Base-by-base conservation (phyloP, 2,888 invertebrate genomes). In the Venustoraphidia nigricollis region DNA sequence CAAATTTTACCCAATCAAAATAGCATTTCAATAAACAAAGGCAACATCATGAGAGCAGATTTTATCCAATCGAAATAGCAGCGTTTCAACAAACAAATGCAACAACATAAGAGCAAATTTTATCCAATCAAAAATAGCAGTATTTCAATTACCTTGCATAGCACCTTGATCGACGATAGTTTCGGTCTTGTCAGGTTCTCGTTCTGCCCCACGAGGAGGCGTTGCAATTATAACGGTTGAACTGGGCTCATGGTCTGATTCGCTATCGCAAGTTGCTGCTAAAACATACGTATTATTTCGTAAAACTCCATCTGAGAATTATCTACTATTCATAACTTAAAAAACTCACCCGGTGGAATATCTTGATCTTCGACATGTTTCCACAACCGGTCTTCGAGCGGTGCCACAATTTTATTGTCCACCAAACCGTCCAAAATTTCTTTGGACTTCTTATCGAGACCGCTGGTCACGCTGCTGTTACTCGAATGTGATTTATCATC, bases 191-290 rank as follows among this genome's bases (percentile, higher is more conserved):
- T 11, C 17, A 8, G 17, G 11, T 48, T 67, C 67, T n/a, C 52
- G 54, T 35, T 66, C 67, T 39, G 53, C 57, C 52, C 56, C 60
- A 50, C 63, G 54, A 9, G 68, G 68, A 10, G 77, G 76, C 3
- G 77, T 77, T 36, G 77, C 75, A 40, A 81, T 81, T 1, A 70
- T 77, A 4, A 87, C 85, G 8, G 88, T 88, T 40, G 88, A 88
- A 48, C 77, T 80, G 0, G 87, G 87, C 59, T 88, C 88, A 58
- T 85, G 79, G 59, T 88, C 87, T 57, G 79, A 78, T 57, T 80
- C 79, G 50, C 70, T 73, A 64, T 76, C 77, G 60, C 62, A 54
- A 47, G 58, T 41, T 37, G 50, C 56, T 51, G 45, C 64, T 59
- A 51, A 50, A 50, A 56, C n/a, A n/a, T n/a, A 50, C 49, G 53